Evolutionary conservation across 2,113 vertebrate species (phyloP).

Genomic region (Crotophaga sulcirostris): DNA sequence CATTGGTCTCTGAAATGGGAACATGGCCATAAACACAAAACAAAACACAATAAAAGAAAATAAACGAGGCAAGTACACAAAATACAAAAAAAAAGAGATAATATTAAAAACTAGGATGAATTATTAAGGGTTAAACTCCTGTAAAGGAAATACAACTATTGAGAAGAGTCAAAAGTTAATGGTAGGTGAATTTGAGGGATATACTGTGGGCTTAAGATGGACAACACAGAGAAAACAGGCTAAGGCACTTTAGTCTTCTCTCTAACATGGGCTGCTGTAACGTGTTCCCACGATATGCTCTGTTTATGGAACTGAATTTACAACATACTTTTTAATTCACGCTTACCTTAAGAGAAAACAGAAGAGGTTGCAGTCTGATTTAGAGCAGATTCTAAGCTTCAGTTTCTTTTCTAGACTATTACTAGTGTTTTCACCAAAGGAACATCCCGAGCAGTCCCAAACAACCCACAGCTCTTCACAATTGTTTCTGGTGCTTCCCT

Average conservation of each 20-base stretch:
- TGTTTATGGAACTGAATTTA: neutral
- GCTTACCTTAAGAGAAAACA: neutral
- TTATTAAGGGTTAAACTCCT: neutral
- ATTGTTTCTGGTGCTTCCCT: neutral
- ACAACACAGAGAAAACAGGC: neutral
- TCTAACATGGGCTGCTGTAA: neutral
- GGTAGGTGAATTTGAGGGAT: neutral
- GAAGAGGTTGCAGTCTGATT: neutral
- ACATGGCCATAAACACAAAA: slow-evolving; percentile 83
- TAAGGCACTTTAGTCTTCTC: neutral
- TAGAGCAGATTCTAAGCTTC: neutral
- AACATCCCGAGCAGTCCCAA: neutral
- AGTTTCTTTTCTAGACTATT: neutral
- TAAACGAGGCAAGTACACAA: slow-evolving; percentile 70
- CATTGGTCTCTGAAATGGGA: slow-evolving; percentile 94
- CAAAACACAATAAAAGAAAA: slow-evolving; percentile 63
- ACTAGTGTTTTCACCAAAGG: neutral
- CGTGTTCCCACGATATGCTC: rapidly evolving
- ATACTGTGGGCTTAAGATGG: neutral
- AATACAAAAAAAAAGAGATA: slow-evolving; percentile 20
- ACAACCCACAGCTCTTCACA: neutral
- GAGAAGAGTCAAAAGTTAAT: slow-evolving; percentile 20
- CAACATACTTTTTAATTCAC: neutral
- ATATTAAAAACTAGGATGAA: slow-evolving; percentile 51
- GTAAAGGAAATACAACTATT: neutral